Evolutionary conservation across 2,113 vertebrate species (phyloP), one percentile per base, ranked within the genome.

Genomic region (Lanius ludovicianus): DNA sequence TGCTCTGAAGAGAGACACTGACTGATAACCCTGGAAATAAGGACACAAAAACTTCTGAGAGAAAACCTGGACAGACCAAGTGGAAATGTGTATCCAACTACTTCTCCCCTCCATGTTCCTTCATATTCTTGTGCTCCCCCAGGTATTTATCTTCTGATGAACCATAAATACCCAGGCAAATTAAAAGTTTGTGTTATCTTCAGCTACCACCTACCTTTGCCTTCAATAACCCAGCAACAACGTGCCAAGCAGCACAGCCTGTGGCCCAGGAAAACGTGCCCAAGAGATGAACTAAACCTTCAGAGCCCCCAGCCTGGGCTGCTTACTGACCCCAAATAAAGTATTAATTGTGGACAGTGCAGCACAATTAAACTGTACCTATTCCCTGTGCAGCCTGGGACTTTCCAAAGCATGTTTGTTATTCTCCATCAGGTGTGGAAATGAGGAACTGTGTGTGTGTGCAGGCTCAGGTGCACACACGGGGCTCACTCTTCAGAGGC

Each of bases 391-490:
- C 24, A 77, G 27, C 16, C 69, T 20, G n/a, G 24, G 71, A 22
- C 10, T 41, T 46, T 1, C 31, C 30, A 39, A n/a, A 15, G 46
- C 3, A 0, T 12, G 25, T 14, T 8, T 50, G 9, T 18, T 49
- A 10, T 10, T 85, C 16, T 68, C 25, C 21, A 6, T 15, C 11
- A 25, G 47, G 41, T 6, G 15, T 21, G 60, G 22, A 17, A n/a
- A 19, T 0, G 3, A 56, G 35, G 59, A 67, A 4, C 10, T 7
- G 1, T 7, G 14, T 20, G 20, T 30, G 33, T 21, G 27, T 5
- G 20, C 9, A 23, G 11, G 10, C 20, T 37, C 2, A 2, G 1
- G 1, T 7, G 28, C 3, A 2, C 24, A 4, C 20, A 27, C 15
- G 7, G 17, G 19, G 24, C 23, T 80, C 65, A 7, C 27, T 46